Evolutionary conservation across 1,140 invertebrate genomes (phyloP).

Genomic region (Aphis gossypii): DNA sequence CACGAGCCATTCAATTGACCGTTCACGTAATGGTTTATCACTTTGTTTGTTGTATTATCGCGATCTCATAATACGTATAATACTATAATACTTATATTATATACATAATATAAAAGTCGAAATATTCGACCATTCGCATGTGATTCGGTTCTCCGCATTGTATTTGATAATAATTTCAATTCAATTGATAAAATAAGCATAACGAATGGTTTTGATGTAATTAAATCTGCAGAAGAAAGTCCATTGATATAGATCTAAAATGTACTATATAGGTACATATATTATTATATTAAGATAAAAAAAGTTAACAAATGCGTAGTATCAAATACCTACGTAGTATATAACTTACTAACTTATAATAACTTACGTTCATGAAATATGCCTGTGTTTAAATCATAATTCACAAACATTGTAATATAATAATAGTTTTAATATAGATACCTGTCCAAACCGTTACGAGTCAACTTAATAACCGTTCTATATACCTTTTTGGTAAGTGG

Average conservation of each 20-base stretch:
- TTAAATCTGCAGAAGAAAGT: background rate
- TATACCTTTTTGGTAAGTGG: background rate
- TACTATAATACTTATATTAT: background rate
- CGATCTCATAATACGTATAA: background rate
- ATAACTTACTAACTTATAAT: background rate
- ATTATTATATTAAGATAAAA: background rate
- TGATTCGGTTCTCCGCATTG: no score
- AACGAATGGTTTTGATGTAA: background rate
- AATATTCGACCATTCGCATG: background rate
- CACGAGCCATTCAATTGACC: conserved; percentile 48
- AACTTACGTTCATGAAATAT: background rate
- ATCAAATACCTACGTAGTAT: background rate
- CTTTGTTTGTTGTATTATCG: background rate
- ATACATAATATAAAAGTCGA: conserved; percentile 15
- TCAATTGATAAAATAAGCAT: background rate
- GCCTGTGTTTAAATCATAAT: background rate
- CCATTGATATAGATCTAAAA: background rate
- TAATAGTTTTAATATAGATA: background rate
- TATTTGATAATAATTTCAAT: background rate
- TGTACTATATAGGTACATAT: background rate
- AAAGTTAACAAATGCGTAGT: background rate
- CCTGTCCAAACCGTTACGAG: background rate
- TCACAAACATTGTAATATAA: background rate
- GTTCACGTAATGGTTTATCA: conserved; percentile 36
- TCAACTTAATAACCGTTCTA: background rate